Percentiles rank a stretch among this genome's conserved stretches.
Evolutionary conservation across 2,113 vertebrate species (phyloP).

Genomic region (Sphyrna mokarran): DNA sequence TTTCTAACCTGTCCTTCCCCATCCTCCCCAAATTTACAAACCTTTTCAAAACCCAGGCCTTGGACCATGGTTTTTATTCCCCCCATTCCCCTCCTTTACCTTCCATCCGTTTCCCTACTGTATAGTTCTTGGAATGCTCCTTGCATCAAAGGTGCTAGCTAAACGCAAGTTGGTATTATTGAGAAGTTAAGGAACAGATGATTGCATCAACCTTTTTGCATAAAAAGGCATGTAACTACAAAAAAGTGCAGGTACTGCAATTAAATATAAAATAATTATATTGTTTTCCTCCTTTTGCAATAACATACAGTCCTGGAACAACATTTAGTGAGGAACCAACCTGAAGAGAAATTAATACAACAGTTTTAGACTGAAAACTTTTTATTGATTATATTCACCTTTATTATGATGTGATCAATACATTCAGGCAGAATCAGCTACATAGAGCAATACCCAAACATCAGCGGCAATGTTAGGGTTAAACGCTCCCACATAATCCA

Average conservation of each 20-base stretch:
- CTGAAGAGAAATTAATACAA: background rate
- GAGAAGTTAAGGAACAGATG: background rate
- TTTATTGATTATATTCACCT: background rate
- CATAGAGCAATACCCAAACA: conserved; percentile 20
- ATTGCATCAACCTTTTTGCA: background rate
- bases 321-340: background rate
- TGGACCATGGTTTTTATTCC: background rate
- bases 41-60: background rate
- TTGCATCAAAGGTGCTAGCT: background rate
- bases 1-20: background rate
- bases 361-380: background rate
- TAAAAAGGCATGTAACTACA: background rate
- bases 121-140: no score
- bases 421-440: background rate
- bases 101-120: background rate
- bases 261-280: background rate
- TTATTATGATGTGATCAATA: conserved; percentile 15
- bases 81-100: background rate
- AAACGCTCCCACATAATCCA: background rate
- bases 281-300: background rate
- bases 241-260: background rate
- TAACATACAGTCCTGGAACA: no score
- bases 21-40: background rate
- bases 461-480: background rate
- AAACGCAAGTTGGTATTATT: background rate